Evolutionary conservation across 1,140 invertebrate species (phyloP).

Genomic region (Diabrotica virgifera): DNA sequence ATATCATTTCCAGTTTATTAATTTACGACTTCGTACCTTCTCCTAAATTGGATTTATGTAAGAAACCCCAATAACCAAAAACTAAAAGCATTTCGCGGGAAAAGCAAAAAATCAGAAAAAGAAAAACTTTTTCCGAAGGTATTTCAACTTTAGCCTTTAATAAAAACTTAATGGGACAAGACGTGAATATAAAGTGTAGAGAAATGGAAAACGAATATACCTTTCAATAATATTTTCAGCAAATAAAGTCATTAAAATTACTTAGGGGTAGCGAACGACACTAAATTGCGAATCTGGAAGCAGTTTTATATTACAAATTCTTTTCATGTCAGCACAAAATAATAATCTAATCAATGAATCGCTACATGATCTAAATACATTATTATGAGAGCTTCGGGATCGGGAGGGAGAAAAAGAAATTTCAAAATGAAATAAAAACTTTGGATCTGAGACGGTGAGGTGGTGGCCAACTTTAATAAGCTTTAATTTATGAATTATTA

Average conservation of each 20-base stretch:
- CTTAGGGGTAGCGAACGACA: constrained; percentile 16
- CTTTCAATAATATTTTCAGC: constrained; percentile 20
- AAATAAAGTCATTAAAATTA: constrained; percentile 23
- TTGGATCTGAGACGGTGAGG: background rate
- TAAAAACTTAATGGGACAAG: constrained; percentile 9
- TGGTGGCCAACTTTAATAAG: background rate
- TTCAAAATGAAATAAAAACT: background rate
- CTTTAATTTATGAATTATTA: background rate
- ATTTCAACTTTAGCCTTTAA: constrained; percentile 11
- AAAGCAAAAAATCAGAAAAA: background rate
- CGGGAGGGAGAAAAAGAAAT: background rate
- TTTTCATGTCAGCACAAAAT: constrained; percentile 2
- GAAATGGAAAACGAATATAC: constrained; percentile 14
- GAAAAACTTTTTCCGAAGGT: background rate
- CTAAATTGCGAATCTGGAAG: background rate
- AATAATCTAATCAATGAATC: constrained; percentile 3
- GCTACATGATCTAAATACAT: background rate
- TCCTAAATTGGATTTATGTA: too few species aligned
- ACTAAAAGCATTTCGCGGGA: too few species aligned
- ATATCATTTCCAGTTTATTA: too few species aligned
- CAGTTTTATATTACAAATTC: constrained; percentile 3
- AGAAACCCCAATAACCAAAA: too few species aligned
- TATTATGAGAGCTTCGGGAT: background rate
- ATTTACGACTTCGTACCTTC: too few species aligned
- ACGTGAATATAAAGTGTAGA: constrained; percentile 6